These are phyloP conservation scores for Diorhabda carinulata DNA, from an alignment of 1,140 invertebrate genomes.

Conservation along the genomic window DNA sequence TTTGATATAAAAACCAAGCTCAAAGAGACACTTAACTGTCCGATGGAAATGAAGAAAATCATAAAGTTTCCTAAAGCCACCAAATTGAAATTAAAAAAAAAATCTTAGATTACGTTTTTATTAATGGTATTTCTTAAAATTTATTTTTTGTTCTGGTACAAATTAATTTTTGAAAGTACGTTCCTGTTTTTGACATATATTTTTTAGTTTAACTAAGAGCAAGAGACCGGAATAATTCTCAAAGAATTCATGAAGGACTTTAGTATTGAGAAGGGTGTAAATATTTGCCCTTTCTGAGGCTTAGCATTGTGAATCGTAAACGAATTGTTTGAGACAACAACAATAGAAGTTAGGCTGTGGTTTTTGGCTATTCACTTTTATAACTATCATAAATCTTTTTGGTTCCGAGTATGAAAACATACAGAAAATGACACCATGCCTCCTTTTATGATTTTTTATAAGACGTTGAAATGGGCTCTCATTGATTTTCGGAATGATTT, in stretches of 20 bases:
- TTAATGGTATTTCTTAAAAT: too few relatives aligned
- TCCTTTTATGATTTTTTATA: constrained; percentile 5
- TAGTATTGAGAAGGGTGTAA: constrained; percentile 24
- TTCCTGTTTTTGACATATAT: not conserved
- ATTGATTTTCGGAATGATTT: not conserved
- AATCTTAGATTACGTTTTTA: too few relatives aligned
- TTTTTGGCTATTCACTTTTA: constrained; percentile 27
- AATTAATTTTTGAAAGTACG: too few relatives aligned
- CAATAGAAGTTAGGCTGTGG: constrained; percentile 24
- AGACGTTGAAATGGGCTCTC: not conserved
- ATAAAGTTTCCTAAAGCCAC: too few relatives aligned
- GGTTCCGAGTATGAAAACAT: not conserved
- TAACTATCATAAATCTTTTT: constrained; percentile 25
- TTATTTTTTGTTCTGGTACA: too few relatives aligned
- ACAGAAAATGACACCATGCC: constrained; percentile 4
- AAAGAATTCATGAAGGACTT: constrained; percentile 25
- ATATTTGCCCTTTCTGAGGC: constrained; percentile 29
- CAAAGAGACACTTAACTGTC: too few relatives aligned
- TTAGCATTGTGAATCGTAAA: constrained; percentile 24
- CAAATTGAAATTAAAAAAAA: too few relatives aligned
- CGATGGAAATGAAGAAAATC: too few relatives aligned
- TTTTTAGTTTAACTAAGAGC: not conserved
- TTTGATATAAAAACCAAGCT: too few relatives aligned
- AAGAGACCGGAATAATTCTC: constrained; percentile 16
- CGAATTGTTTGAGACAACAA: constrained; percentile 26